These are phyloP conservation scores for Loripinus fragilis DNA, from an alignment of 2,888 invertebrate genomes.

Conservation along the genomic window DNA sequence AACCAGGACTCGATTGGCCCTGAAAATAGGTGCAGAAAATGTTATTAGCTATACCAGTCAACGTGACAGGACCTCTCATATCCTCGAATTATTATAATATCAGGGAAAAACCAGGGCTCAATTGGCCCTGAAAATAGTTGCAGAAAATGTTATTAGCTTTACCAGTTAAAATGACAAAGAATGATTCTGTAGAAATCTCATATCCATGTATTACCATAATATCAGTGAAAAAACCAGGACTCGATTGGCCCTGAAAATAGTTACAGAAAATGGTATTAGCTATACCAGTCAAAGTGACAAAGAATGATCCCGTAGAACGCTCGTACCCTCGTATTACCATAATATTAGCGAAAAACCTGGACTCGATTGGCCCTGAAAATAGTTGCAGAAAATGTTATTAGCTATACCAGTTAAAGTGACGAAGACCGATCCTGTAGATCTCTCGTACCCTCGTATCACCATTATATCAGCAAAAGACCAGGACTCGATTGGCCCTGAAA, in stretches of 20 bases:
- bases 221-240: too few species aligned
- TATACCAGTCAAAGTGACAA: conserved; percentile 39
- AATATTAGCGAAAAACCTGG: conserved; percentile 50
- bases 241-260: too few species aligned
- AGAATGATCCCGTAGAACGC: conserved; percentile 35
- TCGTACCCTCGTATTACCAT: conserved; percentile 37
- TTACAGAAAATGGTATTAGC: too few species aligned
- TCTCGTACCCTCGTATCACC: conserved; percentile 38
- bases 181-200: too few species aligned
- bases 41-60: conserved; percentile 39
- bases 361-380: too few species aligned
- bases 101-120: conserved; percentile 44
- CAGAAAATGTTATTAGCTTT: too few species aligned
- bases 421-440: conserved; percentile 35
- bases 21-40: conserved; percentile 7
- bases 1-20: conserved; percentile 50
- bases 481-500: conserved; percentile 42
- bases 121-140: conserved; percentile 32
- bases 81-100: conserved; percentile 41
- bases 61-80: conserved; percentile 32
- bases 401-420: conserved; percentile 35
- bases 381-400: conserved; percentile 33
- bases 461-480: conserved; percentile 43
- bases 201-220: too few species aligned
- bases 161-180: too few species aligned